Evolutionary conservation across 2,797 vertebrate species (phyloP).

Genomic region (Petrocephalus sullivani): DNA sequence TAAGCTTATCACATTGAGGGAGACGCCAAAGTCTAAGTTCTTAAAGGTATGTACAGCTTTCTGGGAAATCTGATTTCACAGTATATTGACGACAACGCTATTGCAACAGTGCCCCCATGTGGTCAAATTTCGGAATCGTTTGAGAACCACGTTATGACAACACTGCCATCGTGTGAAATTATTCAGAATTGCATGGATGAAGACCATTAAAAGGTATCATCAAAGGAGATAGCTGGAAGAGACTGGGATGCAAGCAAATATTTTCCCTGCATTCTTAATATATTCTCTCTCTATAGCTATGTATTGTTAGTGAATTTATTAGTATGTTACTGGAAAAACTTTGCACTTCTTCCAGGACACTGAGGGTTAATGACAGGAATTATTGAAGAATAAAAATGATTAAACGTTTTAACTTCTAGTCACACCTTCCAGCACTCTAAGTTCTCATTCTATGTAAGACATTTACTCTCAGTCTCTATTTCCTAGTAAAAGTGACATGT

Average conservation of each 20-base stretch:
- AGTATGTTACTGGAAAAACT: not conserved
- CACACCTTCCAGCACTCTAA: not conserved
- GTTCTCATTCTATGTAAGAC: not conserved
- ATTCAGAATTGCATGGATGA: not conserved
- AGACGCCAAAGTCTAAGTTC: not conserved
- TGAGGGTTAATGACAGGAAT: not conserved
- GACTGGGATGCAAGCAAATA: not conserved
- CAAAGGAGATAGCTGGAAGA: not conserved
- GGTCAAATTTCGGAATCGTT: not conserved
- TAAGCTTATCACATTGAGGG: not conserved
- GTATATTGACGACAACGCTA: not conserved
- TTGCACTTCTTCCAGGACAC: not conserved
- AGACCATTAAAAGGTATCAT: not conserved
- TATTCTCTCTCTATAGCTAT: not conserved
- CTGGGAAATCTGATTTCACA: not conserved
- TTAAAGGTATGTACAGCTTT: not conserved
- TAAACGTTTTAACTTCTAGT: not conserved
- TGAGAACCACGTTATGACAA: not conserved
- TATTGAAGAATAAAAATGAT: not conserved
- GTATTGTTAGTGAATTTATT: not conserved
- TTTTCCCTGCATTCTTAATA: not conserved
- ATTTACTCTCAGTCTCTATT: not conserved
- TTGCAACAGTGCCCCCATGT: not conserved
- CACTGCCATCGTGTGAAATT: not conserved
- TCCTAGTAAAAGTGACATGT: not conserved